Base-by-base conservation (phyloP, 2,797 vertebrate species). In the Uromys caudimaculatus region DNA sequence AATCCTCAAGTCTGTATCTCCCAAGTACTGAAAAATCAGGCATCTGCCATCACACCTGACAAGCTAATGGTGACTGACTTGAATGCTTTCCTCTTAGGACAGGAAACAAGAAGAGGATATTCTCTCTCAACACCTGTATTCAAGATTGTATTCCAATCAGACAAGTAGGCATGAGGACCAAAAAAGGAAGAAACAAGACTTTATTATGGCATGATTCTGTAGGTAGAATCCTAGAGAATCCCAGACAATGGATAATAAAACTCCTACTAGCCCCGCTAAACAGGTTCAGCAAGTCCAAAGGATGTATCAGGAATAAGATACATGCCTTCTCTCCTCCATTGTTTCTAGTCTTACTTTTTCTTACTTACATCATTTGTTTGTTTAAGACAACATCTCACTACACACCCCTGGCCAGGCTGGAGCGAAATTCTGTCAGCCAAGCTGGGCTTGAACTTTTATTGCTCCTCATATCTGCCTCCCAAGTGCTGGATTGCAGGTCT, bases 131-230 rank as follows among this genome's bases (percentile, higher is more conserved):
- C 7, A 79, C 38, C 78, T 77, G 23, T 41, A 93, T 82, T 82
- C 19, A 81, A 71, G 32, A 69, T 6, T 41, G 16, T 79, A 78
- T 76, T 92, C 38, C 75, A 92, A 21, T 6, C 38, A 84, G 62
- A 41, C 44, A 89, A 82, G n/a, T 64, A 87, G 24, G 11, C 35
- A 96, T 29, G 29, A 0, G 64, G n/a, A 32, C 75, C 32, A 78
- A 78, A 52, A 90, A 95, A 90, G 79, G 62, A 83, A 87, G 47
- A 92, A 69, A 67, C 35, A 54, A 92, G 84, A 54, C 52, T 79
- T 92, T 73, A 86, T 89, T 21, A 38, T 78, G 16, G 38, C 56
- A 75, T 78, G 82, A 89, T 71, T 32, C 11, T 60, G 11, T 90
- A 17, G 13, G 21, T n/a, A 82, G 79, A 85, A 89, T 81, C 27